Evolutionary conservation across 2,797 vertebrate genomes (phyloP).

Genomic region (Loris lydekkerianus): DNA sequence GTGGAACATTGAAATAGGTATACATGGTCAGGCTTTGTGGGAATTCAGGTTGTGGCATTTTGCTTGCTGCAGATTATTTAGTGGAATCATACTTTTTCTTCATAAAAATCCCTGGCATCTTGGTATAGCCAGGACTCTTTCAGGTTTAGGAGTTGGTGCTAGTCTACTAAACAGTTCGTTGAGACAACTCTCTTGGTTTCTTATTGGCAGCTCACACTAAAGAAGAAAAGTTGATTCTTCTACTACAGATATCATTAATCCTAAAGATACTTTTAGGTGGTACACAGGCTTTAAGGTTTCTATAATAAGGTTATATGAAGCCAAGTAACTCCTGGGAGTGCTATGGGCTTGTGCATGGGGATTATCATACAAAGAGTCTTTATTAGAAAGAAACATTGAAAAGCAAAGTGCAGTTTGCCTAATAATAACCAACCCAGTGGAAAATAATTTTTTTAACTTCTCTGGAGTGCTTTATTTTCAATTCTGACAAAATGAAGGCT

Average conservation of each 20-base stretch:
- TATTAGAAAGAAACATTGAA: conserved; percentile 61
- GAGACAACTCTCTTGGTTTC: not conserved
- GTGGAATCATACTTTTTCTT: conserved; percentile 5
- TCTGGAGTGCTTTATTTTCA: conserved; percentile 65
- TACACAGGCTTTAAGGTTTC: conserved; percentile 42
- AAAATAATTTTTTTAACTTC: conserved; percentile 60
- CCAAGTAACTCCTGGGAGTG: not conserved
- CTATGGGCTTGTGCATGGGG: not conserved
- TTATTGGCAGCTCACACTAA: not conserved
- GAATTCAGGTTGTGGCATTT: not conserved
- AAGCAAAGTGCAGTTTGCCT: conserved; percentile 56
- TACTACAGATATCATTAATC: conserved; percentile 19
- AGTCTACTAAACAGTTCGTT: not conserved
- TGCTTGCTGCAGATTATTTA: not conserved
- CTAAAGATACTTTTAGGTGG: conserved; percentile 20
- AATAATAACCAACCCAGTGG: conserved; percentile 1
- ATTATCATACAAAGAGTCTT: conserved; percentile 49
- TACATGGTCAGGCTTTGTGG: not conserved
- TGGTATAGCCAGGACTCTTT: not conserved
- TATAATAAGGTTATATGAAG: conserved; percentile 32
- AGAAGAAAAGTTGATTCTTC: not conserved
- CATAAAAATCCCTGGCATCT: not conserved
- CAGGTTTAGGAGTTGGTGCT: not conserved
- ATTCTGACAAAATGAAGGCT: conserved; percentile 63
- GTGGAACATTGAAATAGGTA: not conserved